Base-by-base conservation (phyloP, 2,113 vertebrate genomes). In the Hucho hucho region DNA sequence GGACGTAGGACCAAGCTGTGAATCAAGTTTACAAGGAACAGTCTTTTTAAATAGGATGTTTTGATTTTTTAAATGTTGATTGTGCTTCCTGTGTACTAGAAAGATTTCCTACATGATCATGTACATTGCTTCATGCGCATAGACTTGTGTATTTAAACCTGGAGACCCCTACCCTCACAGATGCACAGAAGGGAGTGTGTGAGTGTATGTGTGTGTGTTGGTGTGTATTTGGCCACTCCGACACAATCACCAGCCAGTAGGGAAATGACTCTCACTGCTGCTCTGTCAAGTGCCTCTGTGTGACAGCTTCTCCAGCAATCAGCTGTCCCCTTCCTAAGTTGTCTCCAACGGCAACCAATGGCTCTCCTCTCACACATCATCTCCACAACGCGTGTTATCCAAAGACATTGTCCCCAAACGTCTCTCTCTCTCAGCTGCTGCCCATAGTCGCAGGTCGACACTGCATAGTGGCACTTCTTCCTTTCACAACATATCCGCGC, bases 1-100 rank as follows among this genome's bases (percentile, higher is more conserved):
- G 94, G 95, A 92, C 89, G 86, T 93, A 92, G 90, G 91, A 91
- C 90, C 88, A 92, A 92, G 84, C 93, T 95, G 94, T 95, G 94
- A 94, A 93, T 82, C 88, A 72, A 83, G 78, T 83, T 84, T 84
- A 83, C 85, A 77, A 28, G 70, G 74, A 67, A 18, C 43, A 67
- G 67, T 49, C 37, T 28, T 68, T 24, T 65, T 53, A 43, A 20
- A 63, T 29, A 47, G 65, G 58, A 22, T 73, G 37, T 61, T 16
- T 53, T 4, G 49, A 20, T 29, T 5, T 64, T 16, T 46, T 25
- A 61, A 64, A 76, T 74, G 78, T 32, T 18, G n/a, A 29, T 59
- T 14, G 70, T 76, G 43, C 67, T 66, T 58, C 71, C 49, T 26
- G 56, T 68, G n/a, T 47, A 26, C 7, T 22, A 28, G 64, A 32